Evolutionary conservation across 2,888 invertebrate genomes (phyloP), one percentile per base, ranked within the genome.

Genomic region (Scaptomyza polygonia): DNA sequence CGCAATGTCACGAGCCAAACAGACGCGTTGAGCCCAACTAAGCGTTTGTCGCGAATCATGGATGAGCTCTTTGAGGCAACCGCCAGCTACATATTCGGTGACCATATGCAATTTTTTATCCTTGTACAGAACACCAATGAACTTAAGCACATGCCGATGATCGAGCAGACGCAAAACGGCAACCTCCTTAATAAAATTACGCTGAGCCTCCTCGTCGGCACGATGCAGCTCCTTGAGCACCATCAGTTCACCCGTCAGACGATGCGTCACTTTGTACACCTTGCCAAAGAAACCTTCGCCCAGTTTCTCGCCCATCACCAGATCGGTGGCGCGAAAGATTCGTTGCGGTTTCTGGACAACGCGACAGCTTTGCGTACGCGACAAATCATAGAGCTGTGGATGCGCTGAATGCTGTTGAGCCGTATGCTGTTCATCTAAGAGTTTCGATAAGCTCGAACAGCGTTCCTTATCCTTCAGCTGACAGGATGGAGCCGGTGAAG

Each of bases 231-330:
- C 98, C 89, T 98, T 98, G 42, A 98, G 94, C 79, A 98, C 98
- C 98, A 98, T 98, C 44, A 97, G 96, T 92, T 98, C 98, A 72
- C 95, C 95, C 0, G 97, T 97, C 78, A 96, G 95, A 53, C 96
- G 94, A 90, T 98, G 98, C 0, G 97, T 98, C 58, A 98, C 97
- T 93, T 97, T 96, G 91, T 95, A 96, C 63, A 96, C 97, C 91
- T 97, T 97, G 1, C 98, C 98, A 92, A 98, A 98, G 92, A 98
- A 98, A 0, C 98, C 98, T 86, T 96, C 96, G 3, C 98, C 98
- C 12, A 98, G 92, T 5, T 98, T 93, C 90, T 98, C 97, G 36
- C 98, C 98, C 92, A 96, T 93, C 0, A 97, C 94, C 53, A 98
- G 92, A 92, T 98, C 98, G 21, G 95, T 95, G n/a, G 97, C 97